A percentile compares a stretch with the other conserved stretches of the same genome.
phyloP scores from a whole-genome alignment of 2,113 vertebrate species.

The Poecile atricapillus region DNA sequence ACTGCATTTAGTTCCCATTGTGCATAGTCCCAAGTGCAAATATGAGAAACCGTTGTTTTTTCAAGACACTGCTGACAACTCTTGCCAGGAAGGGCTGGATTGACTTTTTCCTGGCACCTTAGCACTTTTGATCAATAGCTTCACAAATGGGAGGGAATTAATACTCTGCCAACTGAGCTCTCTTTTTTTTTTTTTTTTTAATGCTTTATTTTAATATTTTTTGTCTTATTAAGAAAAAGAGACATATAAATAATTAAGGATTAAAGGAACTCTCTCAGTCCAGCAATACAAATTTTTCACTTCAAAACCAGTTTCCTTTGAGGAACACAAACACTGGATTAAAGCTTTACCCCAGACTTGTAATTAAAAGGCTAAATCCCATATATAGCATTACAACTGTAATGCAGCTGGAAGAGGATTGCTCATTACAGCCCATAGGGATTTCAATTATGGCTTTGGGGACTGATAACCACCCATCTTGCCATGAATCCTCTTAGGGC shows the following conservation, averaged over 20 bases:
- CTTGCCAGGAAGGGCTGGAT: constrained; percentile 15
- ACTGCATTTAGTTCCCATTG: background rate
- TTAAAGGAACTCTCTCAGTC: constrained; percentile 8
- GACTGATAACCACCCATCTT: constrained; percentile 33
- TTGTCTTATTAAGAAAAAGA: background rate
- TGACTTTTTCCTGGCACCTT: constrained; percentile 48
- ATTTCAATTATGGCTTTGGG: constrained; percentile 38
- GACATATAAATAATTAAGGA: background rate
- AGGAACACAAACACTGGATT: constrained; percentile 46
- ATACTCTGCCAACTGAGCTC: background rate
- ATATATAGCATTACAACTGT: constrained; percentile 47
- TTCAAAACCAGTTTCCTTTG: constrained; percentile 37
- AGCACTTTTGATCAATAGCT: constrained; percentile 30
- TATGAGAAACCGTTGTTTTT: background rate
- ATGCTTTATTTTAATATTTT: background rate
- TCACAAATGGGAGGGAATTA: constrained; percentile 18
- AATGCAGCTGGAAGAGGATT: constrained; percentile 56
- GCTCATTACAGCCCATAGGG: constrained; percentile 25
- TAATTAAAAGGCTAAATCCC: constrained; percentile 71
- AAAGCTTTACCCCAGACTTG: constrained; percentile 24
- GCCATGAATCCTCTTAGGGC: constrained; percentile 24
- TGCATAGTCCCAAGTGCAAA: background rate
- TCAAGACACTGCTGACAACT: background rate
- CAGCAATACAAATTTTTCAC: constrained; percentile 30
- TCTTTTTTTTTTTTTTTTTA: background rate